Evolutionary conservation across 1,140 invertebrate genomes (phyloP).

Genomic region (Drosophila micromelanica): DNA sequence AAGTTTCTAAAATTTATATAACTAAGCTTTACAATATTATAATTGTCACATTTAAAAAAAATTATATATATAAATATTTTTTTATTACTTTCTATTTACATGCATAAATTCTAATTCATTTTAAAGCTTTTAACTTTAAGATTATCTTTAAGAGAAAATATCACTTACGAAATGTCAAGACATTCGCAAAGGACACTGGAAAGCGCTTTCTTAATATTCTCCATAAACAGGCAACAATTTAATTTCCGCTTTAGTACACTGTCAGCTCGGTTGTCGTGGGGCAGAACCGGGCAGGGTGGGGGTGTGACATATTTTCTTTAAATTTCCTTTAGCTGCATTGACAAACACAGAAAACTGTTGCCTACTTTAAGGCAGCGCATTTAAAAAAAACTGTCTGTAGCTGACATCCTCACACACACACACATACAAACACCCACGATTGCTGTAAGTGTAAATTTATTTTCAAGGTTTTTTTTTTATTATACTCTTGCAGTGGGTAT

Average conservation of each 20-base stretch:
- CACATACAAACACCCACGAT: not conserved
- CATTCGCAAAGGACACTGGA: not conserved
- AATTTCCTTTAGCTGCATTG: slow-evolving; percentile 11
- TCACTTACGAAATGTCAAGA: too few species aligned
- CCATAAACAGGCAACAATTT: slow-evolving; percentile 12
- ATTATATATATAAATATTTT: too few species aligned
- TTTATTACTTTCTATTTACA: too few species aligned
- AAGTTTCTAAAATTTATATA: too few species aligned
- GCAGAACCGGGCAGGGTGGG: not conserved
- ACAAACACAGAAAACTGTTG: slow-evolving; percentile 1
- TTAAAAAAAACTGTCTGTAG: slow-evolving; percentile 1
- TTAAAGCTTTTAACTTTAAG: too few species aligned
- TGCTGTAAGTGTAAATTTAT: not conserved
- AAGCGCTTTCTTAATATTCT: not conserved
- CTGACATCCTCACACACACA: not conserved
- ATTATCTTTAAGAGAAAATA: too few species aligned
- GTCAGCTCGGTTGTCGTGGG: not conserved
- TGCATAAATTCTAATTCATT: too few species aligned
- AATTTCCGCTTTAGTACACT: slow-evolving; percentile 12
- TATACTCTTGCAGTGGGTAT: slow-evolving; percentile 1
- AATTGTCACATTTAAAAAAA: too few species aligned
- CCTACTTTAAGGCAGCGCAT: slow-evolving; percentile 3
- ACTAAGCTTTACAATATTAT: too few species aligned
- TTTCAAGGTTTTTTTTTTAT: not conserved
- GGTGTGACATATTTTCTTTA: slow-evolving; percentile 10